Evolutionary conservation across 2,113 vertebrate genomes (phyloP), one percentile per base, ranked within the genome.

Genomic region (Mobula birostris): DNA sequence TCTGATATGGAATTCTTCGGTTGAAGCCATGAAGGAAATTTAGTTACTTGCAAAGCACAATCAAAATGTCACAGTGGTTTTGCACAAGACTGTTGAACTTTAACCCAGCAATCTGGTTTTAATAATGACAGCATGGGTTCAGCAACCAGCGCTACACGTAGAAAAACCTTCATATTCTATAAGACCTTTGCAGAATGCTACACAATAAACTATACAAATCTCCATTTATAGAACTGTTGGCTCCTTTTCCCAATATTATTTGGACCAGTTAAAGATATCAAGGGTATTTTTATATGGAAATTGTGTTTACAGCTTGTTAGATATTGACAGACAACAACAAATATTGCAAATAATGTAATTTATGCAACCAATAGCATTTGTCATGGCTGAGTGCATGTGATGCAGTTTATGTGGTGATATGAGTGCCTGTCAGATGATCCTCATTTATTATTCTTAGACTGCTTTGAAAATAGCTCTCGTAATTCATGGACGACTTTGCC

Each of bases 21-120:
- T 56, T 27, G 56, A 21, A 58, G 48, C 48, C 58, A 27, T 58
- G 40, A 58, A 61, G 82, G 56, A 61, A 85, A 27, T 27, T 85
- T 85, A 85, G 82, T 56, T 29, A 85, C 56, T 85, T 85, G 56
- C 56, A 82, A 82, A 58, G 24, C 48, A 85, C 82, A 85, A 85
- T 56, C 82, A 85, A 85, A 85, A 85, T 85, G 82, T 85, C 82
- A 85, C 40, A 56, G 19, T 56, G 19, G 19, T 83, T 83, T 40
- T 24, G 21, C 19, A 27, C 24, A 85, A 11, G 40, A 58, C 82
- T 85, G 48, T 48, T 85, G 77, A 36, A 61, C 48, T 9, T 58
- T 85, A 85, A 85, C 82, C 58, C 56, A 61, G 48, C 48, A 85
- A 58, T 56, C 56, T 85, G 82, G 82, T 58, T 85, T 85, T 85